Evolutionary conservation across 2,113 vertebrate species (phyloP), one percentile per base, ranked within the genome.

Genomic region (Smithornis capensis): DNA sequence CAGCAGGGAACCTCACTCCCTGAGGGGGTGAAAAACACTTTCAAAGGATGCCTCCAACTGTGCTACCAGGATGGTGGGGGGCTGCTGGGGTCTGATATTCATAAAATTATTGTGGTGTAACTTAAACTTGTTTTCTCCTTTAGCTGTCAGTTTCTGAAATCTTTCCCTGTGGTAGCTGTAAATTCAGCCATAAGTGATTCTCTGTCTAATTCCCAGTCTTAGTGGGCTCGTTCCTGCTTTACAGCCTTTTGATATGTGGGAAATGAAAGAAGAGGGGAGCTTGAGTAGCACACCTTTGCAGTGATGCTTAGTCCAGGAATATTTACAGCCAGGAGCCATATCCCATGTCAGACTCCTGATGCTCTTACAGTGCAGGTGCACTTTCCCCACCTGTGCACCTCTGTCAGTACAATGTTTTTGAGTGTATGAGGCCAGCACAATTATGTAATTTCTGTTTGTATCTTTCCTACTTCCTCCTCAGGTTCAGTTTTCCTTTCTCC

Each of bases 321-420:
- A 38, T 55, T 75, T 50, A 4, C 16, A 63, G 24, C 31, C 35
- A 25, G n/a, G 14, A 56, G 38, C 63, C 0, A 0, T 19, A 18
- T 8, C 22, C 37, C 1, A 1, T 11, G 40, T 33, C 10, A 7
- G 23, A 79, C 2, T 44, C 12, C 4, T 4, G n/a, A 21, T 55
- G 23, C 65, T 78, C 24, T 45, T 22, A 0, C 4, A 31, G 7
- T 1, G 12, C 62, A 67, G 28, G 14, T 27, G n/a, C 25, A 6
- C 64, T 42, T 42, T 42, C 52, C 42, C 22, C 25, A 3, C 27
- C 45, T 56, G 31, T 40, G 8, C 29, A 3, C 35, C 37, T 57
- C 35, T 55, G 17, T 18, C 38, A 27, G 2, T 18, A 14, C 3
- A 17, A 35, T 10, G 49, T 11, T 8, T 63, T 33, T 42, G 33